Conservation (phyloP, 1,140 invertebrate genomes). For the Formica exsecta region DNA sequence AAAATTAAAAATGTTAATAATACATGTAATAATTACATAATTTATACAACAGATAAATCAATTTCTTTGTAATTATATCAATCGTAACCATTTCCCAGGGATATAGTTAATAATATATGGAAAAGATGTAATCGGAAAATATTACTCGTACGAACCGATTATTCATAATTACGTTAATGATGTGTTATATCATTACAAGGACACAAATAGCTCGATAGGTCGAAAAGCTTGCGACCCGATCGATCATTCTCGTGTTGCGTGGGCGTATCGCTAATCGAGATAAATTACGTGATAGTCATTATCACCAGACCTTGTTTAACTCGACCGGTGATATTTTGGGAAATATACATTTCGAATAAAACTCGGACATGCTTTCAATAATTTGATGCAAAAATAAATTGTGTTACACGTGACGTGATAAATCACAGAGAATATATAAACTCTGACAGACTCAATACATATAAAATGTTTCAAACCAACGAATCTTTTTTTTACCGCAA, state of each 20-base stretch:
- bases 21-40: constrained; percentile 4
- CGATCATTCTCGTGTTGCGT: constrained; percentile 75
- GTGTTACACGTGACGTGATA: constrained; percentile 28
- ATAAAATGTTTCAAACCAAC: not conserved
- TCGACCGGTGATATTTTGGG: constrained; percentile 68
- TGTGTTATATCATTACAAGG: constrained; percentile 69
- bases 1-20: constrained; percentile 33
- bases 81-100: constrained; percentile 26
- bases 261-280: constrained; percentile 71
- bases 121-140: constrained; percentile 60
- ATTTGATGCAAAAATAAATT: constrained; percentile 25
- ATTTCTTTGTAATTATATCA: constrained; percentile 52
- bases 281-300: constrained; percentile 69
- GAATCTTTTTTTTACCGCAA: not conserved
- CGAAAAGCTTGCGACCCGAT: constrained; percentile 75
- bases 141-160: constrained; percentile 72
- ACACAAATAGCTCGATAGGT: constrained; percentile 53
- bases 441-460: constrained; percentile 12
- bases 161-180: constrained; percentile 74
- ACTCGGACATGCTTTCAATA: constrained; percentile 33
- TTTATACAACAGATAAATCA: constrained; percentile 17
- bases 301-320: constrained; percentile 65
- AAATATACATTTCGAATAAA: constrained; percentile 38
- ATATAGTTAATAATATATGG: constrained; percentile 38
- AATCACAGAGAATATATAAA: constrained; percentile 31